Conservation (phyloP, 1,140 invertebrate species). For the Megalopta genalis region DNA sequence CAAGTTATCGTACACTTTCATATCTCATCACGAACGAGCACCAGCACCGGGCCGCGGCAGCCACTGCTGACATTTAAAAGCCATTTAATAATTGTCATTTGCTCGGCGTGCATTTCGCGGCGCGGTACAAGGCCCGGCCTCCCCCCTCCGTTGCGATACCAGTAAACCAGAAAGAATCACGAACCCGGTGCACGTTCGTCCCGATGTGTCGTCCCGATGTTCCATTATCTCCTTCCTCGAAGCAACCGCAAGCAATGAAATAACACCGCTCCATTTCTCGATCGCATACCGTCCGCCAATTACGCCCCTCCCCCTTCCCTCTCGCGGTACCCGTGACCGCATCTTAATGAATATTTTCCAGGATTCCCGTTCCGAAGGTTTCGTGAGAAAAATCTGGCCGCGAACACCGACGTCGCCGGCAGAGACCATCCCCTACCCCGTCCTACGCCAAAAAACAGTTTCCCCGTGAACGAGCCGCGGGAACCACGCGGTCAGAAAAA, state of each 20-base stretch:
- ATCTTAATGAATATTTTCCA: constrained; percentile 29
- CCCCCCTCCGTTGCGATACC: background rate
- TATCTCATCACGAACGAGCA: no score
- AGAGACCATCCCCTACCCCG: background rate
- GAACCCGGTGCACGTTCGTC: constrained; percentile 30
- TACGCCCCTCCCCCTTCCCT: background rate
- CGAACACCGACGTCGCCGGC: no score
- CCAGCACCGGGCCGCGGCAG: background rate
- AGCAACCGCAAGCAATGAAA: constrained; percentile 45
- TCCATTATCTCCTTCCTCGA: constrained; percentile 43
- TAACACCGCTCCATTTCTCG: constrained; percentile 23
- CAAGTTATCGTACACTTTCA: no score
- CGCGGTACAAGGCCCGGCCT: background rate
- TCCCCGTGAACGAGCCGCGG: background rate
- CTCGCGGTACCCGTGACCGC: background rate
- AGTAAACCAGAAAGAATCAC: constrained; percentile 24
- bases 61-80: constrained; percentile 37
- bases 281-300: constrained; percentile 21
- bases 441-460: background rate
- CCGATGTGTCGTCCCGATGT: constrained; percentile 43
- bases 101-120: background rate
- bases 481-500: background rate
- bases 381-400: background rate
- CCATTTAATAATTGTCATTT: constrained; percentile 49
- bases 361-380: background rate